Percentiles rank a stretch among this genome's conserved stretches.
phyloP scores from a whole-genome alignment of 2,888 invertebrate species.

The Tachystola acroxantha region DNA sequence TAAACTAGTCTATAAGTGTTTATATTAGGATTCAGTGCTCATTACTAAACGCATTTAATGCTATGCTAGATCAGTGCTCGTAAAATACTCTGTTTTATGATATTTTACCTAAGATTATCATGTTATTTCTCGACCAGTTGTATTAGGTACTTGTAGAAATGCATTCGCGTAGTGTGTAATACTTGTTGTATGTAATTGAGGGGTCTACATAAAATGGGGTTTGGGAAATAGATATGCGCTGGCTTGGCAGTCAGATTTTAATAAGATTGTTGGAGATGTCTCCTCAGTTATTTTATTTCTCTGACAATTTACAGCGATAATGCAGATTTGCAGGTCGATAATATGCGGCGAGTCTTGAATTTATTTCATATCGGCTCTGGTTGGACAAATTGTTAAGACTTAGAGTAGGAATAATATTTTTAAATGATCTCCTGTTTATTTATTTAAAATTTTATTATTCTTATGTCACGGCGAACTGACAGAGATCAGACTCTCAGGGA shows the following conservation, averaged over 20 bases:
- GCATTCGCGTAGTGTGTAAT: constrained; percentile 3
- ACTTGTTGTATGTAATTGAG: constrained; percentile 4
- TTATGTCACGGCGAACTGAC: too few relatives aligned
- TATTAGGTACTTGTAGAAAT: constrained; percentile 14
- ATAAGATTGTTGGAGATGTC: constrained; percentile 11
- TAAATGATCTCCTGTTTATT: too few relatives aligned
- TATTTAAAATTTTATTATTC: too few relatives aligned
- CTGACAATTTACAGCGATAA: background rate
- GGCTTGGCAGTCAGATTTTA: constrained; percentile 17
- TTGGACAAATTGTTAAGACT: background rate
- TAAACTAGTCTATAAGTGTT: constrained; percentile 18
- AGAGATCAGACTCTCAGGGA: too few relatives aligned
- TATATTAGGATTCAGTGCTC: constrained; percentile 19
- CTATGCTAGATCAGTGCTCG: constrained; percentile 21
- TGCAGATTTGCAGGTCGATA: background rate
- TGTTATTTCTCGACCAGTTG: constrained; percentile 25
- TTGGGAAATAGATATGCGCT: constrained; percentile 14
- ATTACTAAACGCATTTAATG: constrained; percentile 41
- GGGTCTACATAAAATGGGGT: constrained; percentile 14
- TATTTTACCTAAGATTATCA: constrained; percentile 30
- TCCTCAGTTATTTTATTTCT: constrained; percentile 10
- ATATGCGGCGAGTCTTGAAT: background rate
- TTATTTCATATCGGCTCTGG: background rate
- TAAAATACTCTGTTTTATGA: constrained; percentile 39
- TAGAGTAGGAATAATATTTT: too few relatives aligned